A percentile compares a stretch with the other conserved stretches of the same genome.
Conservation (phyloP, 2,113 vertebrate species). For the Petroica traversi region DNA sequence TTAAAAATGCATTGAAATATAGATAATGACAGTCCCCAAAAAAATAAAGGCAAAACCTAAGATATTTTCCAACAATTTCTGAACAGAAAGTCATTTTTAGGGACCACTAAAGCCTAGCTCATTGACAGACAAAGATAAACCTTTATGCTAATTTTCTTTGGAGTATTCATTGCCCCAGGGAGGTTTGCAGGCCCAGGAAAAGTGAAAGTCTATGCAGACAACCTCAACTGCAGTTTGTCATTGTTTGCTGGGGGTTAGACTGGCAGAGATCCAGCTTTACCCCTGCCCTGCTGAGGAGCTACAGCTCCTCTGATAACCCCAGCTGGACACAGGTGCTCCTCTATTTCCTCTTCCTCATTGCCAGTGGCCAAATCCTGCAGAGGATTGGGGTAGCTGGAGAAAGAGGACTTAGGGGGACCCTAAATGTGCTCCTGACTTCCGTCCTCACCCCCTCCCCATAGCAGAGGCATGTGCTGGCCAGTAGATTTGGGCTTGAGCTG, state of each 20-base stretch:
- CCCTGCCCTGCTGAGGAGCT: neutral
- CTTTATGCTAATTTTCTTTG: neutral
- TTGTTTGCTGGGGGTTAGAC: neutral
- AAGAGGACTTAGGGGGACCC: neutral
- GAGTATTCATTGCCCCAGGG: neutral
- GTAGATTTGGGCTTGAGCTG: neutral
- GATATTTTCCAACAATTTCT: neutral
- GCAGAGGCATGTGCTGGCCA: rapidly evolving
- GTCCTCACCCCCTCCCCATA: neutral
- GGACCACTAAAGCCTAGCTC: neutral
- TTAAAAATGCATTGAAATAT: neutral
- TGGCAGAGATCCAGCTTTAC: neutral
- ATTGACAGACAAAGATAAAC: neutral
- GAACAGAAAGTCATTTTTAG: neutral
- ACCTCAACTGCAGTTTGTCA: rapidly evolving
- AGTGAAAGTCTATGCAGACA: neutral
- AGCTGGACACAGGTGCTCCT: rapidly evolving
- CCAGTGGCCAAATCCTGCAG: neutral
- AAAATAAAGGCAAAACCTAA: neutral
- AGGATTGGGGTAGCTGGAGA: neutral
- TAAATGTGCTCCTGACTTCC: neutral
- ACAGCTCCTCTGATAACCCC: neutral
- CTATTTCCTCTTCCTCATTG: neutral
- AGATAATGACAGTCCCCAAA: neutral
- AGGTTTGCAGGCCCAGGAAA: neutral